Evolutionary conservation across 2,888 invertebrate genomes (phyloP), one percentile per base, ranked within the genome.

Genomic region (Mesorhabditis sp.): DNA sequence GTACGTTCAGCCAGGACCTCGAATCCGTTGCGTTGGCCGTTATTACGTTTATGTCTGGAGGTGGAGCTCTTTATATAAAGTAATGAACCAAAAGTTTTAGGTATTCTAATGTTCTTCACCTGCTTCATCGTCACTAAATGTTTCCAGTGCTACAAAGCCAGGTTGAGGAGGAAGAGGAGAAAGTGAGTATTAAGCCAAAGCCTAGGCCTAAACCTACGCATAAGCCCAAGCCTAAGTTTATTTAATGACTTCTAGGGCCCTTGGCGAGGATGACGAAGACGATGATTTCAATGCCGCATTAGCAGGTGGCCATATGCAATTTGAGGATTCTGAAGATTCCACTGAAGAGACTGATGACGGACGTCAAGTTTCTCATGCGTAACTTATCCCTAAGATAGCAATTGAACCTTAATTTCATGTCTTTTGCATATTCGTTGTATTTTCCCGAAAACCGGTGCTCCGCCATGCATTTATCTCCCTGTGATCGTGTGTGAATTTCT

Each of bases 111-210:
- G 7, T 77, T 77, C 68, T 70, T 76, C 45, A 69, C 72, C 10
- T 77, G 77, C 65, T 77, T 77, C 68, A 71, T 77, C 15, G 72
- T 77, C 6, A 77, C 77, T 15, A 77, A 77, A 62, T 76, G 75
- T 62, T 67, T 77, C 62, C 77, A 77, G 45, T 77, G 77, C 45
- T 77, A 77, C 69, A 77, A 77, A 67, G 76, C 76, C 4, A 62
- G 77, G 67, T 72, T 74, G 64, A 67, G 77, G 68, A 72, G 77
- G 77, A 50, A 50, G n/a, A 10, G 58, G n/a, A 50, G 58, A 50
- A 50, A 50, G 58, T 50, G 10, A 50, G 58, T 50, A 10, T 50
- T 50, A 6, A 50, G 50, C 7, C 58, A 2, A 50, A 50, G n/a
- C 58, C 58, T 50, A 50, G 2, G 58, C 10, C 58, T 13, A 50